Base-by-base conservation (phyloP, 2,888 invertebrate species). In the Pachydiplax longipennis region DNA sequence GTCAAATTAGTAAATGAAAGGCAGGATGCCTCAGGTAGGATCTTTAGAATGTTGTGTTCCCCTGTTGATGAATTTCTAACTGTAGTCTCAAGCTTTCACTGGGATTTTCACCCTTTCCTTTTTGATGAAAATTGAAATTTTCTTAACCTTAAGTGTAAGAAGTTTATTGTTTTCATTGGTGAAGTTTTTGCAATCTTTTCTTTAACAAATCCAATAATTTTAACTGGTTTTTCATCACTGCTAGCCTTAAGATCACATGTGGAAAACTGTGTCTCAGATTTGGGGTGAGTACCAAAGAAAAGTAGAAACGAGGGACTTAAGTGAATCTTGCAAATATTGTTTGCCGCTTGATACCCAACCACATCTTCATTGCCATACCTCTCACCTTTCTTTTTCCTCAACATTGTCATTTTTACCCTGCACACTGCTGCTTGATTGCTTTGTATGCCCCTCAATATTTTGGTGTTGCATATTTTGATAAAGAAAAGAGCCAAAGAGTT, bases 1-100 rank as follows among this genome's bases (percentile, higher is more conserved):
- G 99, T 99, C 97, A 99, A 99, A 96, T 97, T 99, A 96, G 99
- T 99, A 95, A 99, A 99, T 96, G 98, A 98, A 97, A 98, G 99
- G 98, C 98, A 97, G 96, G 96, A 95, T 94, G 93, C 91, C 91
- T 91, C 4, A 35, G 37, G 53, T 53, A 15, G 91, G 91, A 91
- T 91, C 90, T 92, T 91, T 91, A 92, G 91, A 91, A 90, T 81
- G 91, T 91, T 91, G 82, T 91, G 91, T 91, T 91, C n/a, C 80
- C 81, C 73, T 25, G 22, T 48, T 31, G 44, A 82, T 44, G 40
- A 73, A 80, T 61, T 61, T 61, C 65, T 80, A 90, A 90, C 48
- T 37, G 40, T 90, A 53, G 80, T 25, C n/a, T 82, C 18, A 61
- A 58, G 22, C 22, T 90, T 80, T 65, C 40, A 6, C 25, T 3